Evolutionary conservation across 2,113 vertebrate genomes (phyloP), one percentile per base, ranked within the genome.

Genomic region (Xiphophorus maculatus): DNA sequence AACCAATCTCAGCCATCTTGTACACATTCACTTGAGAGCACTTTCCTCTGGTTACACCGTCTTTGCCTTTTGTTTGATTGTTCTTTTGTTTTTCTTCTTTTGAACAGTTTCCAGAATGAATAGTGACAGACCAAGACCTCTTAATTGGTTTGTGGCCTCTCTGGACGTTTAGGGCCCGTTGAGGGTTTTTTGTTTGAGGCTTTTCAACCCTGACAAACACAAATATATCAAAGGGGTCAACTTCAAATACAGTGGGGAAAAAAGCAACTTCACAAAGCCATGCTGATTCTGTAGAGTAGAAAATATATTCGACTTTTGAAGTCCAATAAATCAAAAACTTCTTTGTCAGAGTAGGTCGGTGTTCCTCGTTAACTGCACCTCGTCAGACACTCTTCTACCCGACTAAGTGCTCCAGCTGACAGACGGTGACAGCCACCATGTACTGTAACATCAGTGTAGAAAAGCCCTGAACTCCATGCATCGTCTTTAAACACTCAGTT

Each of bases 261-360:
- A 14, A 19, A 29, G 32, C 2, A n/a, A 10, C 51, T 33, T 15
- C 32, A 42, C 42, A 44, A 42, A 12, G 14, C 19, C 13, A 17
- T 54, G 40, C 19, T 3, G 5, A 63, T 28, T 63, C 35, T 62
- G 25, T 2, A 11, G 19, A 10, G 22, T 5, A 48, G 42, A 69
- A 33, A 48, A 30, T 30, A 51, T 60, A 6, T 62, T 25, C 12
- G 22, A 37, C 17, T n/a, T 54, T 51, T 33, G 12, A 27, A 58
- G 13, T 62, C 30, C 6, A 11, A 9, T 61, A 67, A 70, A 63
- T 80, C 63, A 77, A 63, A 70, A 14, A n/a, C 65, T 62, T 7
- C 32, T 70, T 60, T n/a, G 32, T 68, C 62, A 19, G 32, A 12
- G 11, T 8, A 14, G n/a, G 25, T 65, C 28, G 3, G 0, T 32